Conservation (phyloP, 2,888 invertebrate genomes). For the Lasioglossum malachurum region DNA sequence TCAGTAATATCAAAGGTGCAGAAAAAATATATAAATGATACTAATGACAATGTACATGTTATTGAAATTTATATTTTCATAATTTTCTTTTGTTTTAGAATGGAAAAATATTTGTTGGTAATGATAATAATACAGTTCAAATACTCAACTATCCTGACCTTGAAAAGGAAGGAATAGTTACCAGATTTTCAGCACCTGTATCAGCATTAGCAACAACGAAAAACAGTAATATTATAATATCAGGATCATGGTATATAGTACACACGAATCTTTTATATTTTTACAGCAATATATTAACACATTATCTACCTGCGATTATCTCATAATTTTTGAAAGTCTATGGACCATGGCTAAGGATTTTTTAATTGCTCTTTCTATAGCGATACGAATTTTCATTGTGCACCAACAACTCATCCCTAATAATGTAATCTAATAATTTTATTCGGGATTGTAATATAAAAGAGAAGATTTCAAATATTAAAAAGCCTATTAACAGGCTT, state of each 20-base stretch:
- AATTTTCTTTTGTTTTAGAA: slow-evolving; percentile 81
- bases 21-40: not conserved
- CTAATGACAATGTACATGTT: not conserved
- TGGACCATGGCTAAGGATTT: not conserved
- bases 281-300: not conserved
- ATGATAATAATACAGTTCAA: slow-evolving; percentile 94
- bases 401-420: not conserved
- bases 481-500: not conserved
- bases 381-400: not conserved
- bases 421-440: not conserved
- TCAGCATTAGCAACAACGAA: slow-evolving; percentile 91
- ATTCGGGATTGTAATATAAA: not conserved
- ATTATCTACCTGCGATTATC: not conserved
- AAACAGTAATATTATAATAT: slow-evolving; percentile 83
- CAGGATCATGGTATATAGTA: slow-evolving; percentile 86
- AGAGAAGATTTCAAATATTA: not conserved
- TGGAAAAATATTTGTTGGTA: slow-evolving; percentile 90
- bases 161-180: slow-evolving; percentile 93
- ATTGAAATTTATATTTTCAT: not conserved
- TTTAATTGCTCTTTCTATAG: not conserved
- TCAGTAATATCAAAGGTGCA: slow-evolving; percentile 87
- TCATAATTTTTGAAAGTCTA: not conserved
- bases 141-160: slow-evolving; percentile 93
- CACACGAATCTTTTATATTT: not conserved
- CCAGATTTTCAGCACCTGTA: slow-evolving; percentile 94